phyloP scores from a whole-genome alignment of 2,797 vertebrate species.

The Podargus strigoides region DNA sequence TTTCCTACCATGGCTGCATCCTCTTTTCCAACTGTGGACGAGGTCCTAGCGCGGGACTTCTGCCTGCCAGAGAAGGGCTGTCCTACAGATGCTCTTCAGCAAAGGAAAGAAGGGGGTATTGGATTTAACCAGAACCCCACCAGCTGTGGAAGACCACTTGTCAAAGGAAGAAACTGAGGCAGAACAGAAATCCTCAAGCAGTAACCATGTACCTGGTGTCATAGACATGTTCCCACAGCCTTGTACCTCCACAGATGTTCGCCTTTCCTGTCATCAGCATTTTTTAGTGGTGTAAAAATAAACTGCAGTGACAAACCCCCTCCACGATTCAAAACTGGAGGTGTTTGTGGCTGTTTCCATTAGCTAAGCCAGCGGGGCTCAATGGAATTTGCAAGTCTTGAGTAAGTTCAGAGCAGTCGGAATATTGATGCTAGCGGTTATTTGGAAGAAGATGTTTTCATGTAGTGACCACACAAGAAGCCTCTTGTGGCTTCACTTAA shows the following conservation, averaged over 20 bases:
- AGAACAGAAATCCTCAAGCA: neutral
- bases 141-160: neutral
- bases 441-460: neutral
- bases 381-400: neutral
- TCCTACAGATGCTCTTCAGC: neutral
- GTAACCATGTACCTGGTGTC: neutral
- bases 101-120: neutral
- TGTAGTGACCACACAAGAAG: constrained; percentile 3
- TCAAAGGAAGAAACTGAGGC: neutral
- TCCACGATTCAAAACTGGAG: neutral
- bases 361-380: neutral
- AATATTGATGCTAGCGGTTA: neutral
- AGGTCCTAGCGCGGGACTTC: neutral
- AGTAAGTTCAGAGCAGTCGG: neutral
- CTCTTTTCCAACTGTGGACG: neutral
- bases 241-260: neutral
- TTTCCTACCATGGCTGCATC: neutral
- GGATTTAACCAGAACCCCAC: neutral
- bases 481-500: neutral
- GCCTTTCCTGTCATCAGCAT: neutral
- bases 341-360: neutral
- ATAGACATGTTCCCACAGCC: neutral
- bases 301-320: neutral
- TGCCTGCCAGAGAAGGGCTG: neutral
- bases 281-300: neutral